Conservation (phyloP, 2,797 vertebrate species). For the Platalea minor region DNA sequence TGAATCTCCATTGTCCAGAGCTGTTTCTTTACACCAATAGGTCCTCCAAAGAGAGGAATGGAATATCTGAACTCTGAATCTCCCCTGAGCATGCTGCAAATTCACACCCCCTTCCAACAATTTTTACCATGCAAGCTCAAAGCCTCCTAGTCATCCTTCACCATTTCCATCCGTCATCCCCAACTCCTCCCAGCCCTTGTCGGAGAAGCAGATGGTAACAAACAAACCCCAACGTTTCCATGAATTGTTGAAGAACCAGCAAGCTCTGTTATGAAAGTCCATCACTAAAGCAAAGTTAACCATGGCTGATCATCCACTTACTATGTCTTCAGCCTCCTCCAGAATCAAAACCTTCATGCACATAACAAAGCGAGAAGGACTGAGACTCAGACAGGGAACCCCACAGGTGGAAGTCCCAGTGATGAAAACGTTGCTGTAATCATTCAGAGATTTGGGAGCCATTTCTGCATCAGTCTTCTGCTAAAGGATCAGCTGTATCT, state of each 20-base stretch:
- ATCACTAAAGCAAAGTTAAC: background rate
- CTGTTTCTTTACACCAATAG: background rate
- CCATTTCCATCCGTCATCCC: fast-evolving
- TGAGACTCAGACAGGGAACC: background rate
- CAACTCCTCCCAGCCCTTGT: background rate
- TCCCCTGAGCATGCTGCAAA: background rate
- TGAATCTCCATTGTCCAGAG: background rate
- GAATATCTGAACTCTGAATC: too few relatives aligned
- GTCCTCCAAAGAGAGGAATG: background rate
- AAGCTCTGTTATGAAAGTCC: background rate
- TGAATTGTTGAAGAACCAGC: background rate
- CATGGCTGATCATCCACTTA: fast-evolving
- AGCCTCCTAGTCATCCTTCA: background rate
- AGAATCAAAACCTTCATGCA: background rate
- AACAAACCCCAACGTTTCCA: background rate
- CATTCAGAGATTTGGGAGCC: background rate
- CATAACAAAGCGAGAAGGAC: background rate
- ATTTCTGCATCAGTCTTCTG: background rate
- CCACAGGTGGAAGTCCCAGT: background rate
- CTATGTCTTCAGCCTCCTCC: background rate
- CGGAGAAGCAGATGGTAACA: background rate
- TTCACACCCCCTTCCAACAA: background rate
- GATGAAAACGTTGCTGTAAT: too few relatives aligned
- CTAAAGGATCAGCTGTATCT: background rate
- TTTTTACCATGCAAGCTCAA: background rate